Conservation (phyloP, 64 coral and sea anemone species). For the Dendrophyllia cribrosa region DNA sequence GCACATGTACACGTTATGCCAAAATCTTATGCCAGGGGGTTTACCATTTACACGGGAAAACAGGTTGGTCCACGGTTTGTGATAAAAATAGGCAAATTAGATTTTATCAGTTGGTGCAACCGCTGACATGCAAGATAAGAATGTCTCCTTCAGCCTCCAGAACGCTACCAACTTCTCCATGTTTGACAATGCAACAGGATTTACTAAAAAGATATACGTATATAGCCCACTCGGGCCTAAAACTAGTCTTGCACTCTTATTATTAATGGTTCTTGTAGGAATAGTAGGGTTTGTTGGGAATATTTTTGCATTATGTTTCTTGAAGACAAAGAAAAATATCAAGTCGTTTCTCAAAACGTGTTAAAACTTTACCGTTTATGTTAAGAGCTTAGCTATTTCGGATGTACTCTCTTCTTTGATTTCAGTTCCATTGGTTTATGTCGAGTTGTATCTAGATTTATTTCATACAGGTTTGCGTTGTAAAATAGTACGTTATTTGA, state of each 20-base stretch:
- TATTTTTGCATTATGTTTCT: neutral
- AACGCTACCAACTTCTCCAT: neutral
- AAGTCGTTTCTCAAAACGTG: neutral
- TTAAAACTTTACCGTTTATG: neutral
- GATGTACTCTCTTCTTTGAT: neutral
- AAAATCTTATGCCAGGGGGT: too few relatives aligned
- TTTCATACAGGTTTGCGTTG: conserved; percentile 26
- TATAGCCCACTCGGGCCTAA: neutral
- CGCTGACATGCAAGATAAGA: neutral
- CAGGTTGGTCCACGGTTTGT: too few relatives aligned
- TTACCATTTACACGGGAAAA: too few relatives aligned
- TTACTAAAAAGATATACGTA: neutral
- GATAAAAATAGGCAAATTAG: too few relatives aligned
- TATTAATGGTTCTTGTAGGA: neutral
- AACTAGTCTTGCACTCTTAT: neutral
- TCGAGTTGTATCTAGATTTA: neutral
- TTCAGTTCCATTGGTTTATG: neutral
- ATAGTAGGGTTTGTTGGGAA: neutral
- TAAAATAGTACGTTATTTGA: neutral
- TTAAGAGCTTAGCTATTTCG: neutral
- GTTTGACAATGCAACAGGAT: neutral
- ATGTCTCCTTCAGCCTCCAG: neutral
- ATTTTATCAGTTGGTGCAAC: neutral
- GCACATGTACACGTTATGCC: too few relatives aligned
- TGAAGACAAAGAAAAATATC: neutral